These are phyloP conservation scores for Aromia moschata DNA, from an alignment of 2,888 invertebrate genomes.

Conservation along the genomic window DNA sequence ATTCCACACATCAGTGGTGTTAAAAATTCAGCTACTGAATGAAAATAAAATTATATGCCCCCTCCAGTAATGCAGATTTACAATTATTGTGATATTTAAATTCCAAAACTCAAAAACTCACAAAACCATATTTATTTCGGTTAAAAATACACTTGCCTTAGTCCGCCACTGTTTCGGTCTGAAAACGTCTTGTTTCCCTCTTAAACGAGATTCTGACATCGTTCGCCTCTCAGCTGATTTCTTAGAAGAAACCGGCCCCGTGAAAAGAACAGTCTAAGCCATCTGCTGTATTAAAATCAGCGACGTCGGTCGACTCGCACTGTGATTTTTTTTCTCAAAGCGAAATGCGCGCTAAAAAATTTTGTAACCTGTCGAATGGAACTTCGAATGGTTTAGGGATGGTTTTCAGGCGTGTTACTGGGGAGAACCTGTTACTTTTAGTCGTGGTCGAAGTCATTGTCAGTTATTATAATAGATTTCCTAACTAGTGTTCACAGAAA, in stretches of 20 bases:
- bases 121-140: too few relatives aligned
- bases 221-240: constrained; percentile 27
- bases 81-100: too few relatives aligned
- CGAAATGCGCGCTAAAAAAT: constrained; percentile 37
- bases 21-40: too few relatives aligned
- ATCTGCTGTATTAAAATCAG: neutral
- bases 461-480: neutral
- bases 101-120: too few relatives aligned
- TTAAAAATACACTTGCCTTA: too few relatives aligned
- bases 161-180: constrained; percentile 4
- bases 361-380: constrained; percentile 33
- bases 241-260: constrained; percentile 12
- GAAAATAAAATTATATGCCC: too few relatives aligned
- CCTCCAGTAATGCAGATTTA: too few relatives aligned
- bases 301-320: constrained; percentile 5
- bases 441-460: constrained; percentile 9
- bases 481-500: too few relatives aligned
- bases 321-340: constrained; percentile 31
- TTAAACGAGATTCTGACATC: constrained; percentile 8
- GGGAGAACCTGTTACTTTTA: constrained; percentile 32
- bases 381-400: constrained; percentile 31
- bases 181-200: constrained; percentile 12
- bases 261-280: constrained; percentile 9
- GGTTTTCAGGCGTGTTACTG: constrained; percentile 25
- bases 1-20: too few relatives aligned